A percentile compares a stretch with the other conserved stretches of the same genome.
Evolutionary conservation across 1,140 invertebrate species (phyloP).

Genomic region (Pristionchus pacificus): DNA sequence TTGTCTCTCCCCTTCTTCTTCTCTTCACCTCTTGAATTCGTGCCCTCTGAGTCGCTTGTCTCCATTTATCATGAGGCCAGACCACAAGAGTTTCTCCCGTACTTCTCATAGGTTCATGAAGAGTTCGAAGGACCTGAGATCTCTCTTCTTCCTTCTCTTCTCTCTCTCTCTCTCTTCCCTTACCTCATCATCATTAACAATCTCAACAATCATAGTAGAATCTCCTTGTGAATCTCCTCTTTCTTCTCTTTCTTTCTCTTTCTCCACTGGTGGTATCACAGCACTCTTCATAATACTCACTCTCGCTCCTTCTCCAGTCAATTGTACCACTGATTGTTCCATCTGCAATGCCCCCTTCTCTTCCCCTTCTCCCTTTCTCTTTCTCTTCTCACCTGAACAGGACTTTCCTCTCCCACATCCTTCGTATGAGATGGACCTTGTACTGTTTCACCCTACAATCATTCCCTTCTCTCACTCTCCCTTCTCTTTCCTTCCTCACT

Average conservation of each 20-base stretch:
- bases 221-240: too few species aligned
- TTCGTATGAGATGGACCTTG: background rate
- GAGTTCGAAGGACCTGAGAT: constrained; percentile 21
- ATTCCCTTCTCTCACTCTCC: background rate
- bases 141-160: too few species aligned
- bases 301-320: constrained; percentile 17
- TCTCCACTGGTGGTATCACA: too few species aligned
- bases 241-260: too few species aligned
- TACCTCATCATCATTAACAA: too few species aligned
- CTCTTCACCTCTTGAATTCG: too few species aligned
- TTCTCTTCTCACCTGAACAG: constrained; percentile 1
- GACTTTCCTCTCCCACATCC: background rate
- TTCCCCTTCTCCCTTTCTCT: background rate
- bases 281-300: constrained; percentile 4
- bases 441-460: too few species aligned
- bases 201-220: too few species aligned
- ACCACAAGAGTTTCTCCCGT: constrained; percentile 26
- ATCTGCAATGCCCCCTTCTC: background rate
- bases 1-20: too few species aligned
- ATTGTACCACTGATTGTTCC: constrained; percentile 16
- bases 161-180: too few species aligned
- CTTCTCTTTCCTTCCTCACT: too few species aligned
- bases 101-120: constrained; percentile 23
- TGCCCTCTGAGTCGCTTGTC: constrained; percentile 23
- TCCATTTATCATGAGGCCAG: constrained; percentile 23